Percentiles rank a stretch among this genome's conserved stretches.
Conservation (phyloP, 2,888 invertebrate genomes). For the Dilophus febrilis region DNA sequence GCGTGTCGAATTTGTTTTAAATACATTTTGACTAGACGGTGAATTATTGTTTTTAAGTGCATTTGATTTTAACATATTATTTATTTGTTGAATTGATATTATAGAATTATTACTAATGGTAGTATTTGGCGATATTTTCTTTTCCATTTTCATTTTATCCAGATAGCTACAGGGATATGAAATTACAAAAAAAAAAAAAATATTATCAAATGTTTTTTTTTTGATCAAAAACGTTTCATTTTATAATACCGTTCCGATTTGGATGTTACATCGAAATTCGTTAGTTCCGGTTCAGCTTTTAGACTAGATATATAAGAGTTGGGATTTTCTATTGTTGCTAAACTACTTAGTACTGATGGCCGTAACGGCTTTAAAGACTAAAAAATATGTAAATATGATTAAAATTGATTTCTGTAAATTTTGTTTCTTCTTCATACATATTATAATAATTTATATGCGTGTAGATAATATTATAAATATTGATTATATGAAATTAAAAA, state of each 20-base stretch:
- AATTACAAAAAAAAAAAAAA: neutral
- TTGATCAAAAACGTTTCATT: neutral
- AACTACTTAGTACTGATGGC: constrained; percentile 12
- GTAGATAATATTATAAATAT: too few relatives aligned
- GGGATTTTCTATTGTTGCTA: constrained; percentile 9
- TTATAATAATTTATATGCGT: too few relatives aligned
- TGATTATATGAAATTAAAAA: neutral
- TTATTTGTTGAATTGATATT: constrained; percentile 9
- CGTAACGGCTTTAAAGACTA: constrained; percentile 5
- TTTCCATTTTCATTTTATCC: constrained; percentile 14
- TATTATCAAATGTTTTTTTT: neutral
- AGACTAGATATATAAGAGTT: constrained; percentile 11
- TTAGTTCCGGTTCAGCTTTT: constrained; percentile 13
- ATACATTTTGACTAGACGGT: constrained; percentile 11
- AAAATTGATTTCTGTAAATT: neutral
- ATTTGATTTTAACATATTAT: constrained; percentile 10
- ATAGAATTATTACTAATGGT: constrained; percentile 1
- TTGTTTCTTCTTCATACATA: too few relatives aligned
- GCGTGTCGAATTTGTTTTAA: constrained; percentile 1
- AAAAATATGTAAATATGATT: neutral
- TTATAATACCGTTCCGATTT: constrained; percentile 13
- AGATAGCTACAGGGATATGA: constrained; percentile 8
- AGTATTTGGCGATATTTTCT: constrained; percentile 8
- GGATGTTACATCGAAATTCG: constrained; percentile 13
- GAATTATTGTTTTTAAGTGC: constrained; percentile 6